Evolutionary conservation across 37 sponge, comb jelly and placozoan species (phyloP).

Genomic region (Ephydatia muelleri): DNA sequence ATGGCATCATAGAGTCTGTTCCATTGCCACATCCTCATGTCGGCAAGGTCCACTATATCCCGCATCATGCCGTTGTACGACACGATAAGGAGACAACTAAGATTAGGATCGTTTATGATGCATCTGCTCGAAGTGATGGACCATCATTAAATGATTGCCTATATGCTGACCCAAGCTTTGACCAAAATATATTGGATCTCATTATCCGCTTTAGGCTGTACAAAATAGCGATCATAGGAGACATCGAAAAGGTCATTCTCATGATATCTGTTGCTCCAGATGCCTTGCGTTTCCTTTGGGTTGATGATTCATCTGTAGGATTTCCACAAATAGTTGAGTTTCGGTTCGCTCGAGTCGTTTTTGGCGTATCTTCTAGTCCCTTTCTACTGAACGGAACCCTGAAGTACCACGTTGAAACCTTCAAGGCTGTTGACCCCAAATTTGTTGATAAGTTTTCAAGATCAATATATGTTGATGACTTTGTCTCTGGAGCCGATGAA

Average conservation of each 20-base stretch:
- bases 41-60: conserved; percentile 20
- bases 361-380: too few species aligned
- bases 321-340: too few species aligned
- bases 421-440: not conserved
- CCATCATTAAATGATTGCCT: conserved; percentile 26
- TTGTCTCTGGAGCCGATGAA: conserved; percentile 15
- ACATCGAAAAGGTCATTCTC: not conserved
- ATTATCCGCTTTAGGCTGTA: conserved; percentile 19
- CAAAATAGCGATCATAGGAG: conserved; percentile 29
- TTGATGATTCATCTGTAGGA: too few species aligned
- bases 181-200: conserved; percentile 46
- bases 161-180: conserved; percentile 28
- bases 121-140: conserved; percentile 18
- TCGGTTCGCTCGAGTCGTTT: too few species aligned
- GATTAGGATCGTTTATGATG: conserved; percentile 51
- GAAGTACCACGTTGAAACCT: too few species aligned
- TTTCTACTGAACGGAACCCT: too few species aligned
- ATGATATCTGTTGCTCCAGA: too few species aligned
- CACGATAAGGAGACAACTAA: conserved; percentile 46
- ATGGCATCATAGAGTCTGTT: conserved; percentile 29
- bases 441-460: not conserved
- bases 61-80: conserved; percentile 39
- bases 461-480: conserved; percentile 34
- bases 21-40: not conserved
- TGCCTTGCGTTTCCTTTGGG: too few species aligned